Evolutionary conservation across 2,888 invertebrate genomes (phyloP), one percentile per base, ranked within the genome.

Genomic region (Napeogenes inachia): DNA sequence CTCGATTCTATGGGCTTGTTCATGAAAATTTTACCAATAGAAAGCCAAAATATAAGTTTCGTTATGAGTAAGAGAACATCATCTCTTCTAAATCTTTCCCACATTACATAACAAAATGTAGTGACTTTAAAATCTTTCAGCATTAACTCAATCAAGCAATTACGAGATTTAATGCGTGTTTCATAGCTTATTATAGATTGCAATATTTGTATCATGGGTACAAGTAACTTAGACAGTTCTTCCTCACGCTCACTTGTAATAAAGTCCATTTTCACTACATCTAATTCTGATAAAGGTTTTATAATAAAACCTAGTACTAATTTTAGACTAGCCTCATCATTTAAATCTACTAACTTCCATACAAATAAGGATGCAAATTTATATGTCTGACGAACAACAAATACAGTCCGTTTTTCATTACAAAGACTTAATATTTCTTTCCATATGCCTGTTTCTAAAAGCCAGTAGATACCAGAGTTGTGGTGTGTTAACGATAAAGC

Each of bases 381-480:
- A 60, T 93, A 92, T 6, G 93, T 92, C 75, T 94, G 93, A 47
- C 93, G 90, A 0, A 93, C 91, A 10, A 95, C 93, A 74, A 95
- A 96, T 50, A 95, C 86, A 0, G 95, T 95, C 65, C 93, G 92
- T 77, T 93, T 93, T 60, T 92, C 87, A 70, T 93, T 92, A 64
- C 93, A 93, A 57, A 93, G 91, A 62, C 88, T 89, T 4, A 95
- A 80, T 38, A 95, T 91, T 70, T 93, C 91, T 64, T 88, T 91
- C 95, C 95, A 96, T 13, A 91, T 80, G 13, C 91, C 93, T 63
- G 85, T 88, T 62, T 92, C 82, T n/a, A 92, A 84, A 4, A 95
- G 83, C 93, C 94, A 95, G 38, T 89, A 82, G 42, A 94, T 78
- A 0, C 96, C 95, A 3, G 92, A 87, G 66, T 88, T 87, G 73